Evolutionary conservation across 1,140 invertebrate genomes (phyloP).

Genomic region (Ips typographus): DNA sequence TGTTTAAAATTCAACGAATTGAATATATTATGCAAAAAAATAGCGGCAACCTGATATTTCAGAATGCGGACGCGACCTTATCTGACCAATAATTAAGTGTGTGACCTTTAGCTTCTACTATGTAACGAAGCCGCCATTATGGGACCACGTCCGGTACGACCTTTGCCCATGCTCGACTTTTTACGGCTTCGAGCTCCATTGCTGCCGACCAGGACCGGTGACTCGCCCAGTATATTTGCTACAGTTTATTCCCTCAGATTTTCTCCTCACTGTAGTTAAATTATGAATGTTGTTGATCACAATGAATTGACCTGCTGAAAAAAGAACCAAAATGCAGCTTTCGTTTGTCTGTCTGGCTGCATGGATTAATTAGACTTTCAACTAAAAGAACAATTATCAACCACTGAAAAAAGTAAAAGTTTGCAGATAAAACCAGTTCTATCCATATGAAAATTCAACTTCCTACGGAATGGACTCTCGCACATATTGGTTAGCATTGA

Average conservation of each 20-base stretch:
- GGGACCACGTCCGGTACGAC: constrained; percentile 18
- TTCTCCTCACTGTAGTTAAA: not conserved
- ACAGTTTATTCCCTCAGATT: constrained; percentile 1
- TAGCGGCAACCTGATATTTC: no score
- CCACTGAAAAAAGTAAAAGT: no score
- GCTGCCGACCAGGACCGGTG: constrained; percentile 5
- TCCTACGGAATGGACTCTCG: constrained; percentile 7
- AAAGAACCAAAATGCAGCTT: no score
- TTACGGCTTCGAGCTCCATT: not conserved
- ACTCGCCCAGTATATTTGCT: constrained; percentile 10
- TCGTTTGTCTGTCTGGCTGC: no score
- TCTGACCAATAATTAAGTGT: constrained; percentile 17
- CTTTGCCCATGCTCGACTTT: constrained; percentile 28
- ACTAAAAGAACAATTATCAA: no score
- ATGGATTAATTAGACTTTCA: no score
- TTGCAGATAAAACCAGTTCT: no score
- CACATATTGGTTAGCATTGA: constrained; percentile 10
- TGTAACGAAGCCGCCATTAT: constrained; percentile 3
- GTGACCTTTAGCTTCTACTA: constrained; percentile 21
- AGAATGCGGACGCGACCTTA: not conserved
- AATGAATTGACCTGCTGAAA: no score
- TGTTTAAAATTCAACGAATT: no score
- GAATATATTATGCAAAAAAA: no score
- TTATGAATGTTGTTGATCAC: no score
- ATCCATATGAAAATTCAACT: not conserved